Conservation (phyloP, 2,113 vertebrate species). For the Zapornia atra region DNA sequence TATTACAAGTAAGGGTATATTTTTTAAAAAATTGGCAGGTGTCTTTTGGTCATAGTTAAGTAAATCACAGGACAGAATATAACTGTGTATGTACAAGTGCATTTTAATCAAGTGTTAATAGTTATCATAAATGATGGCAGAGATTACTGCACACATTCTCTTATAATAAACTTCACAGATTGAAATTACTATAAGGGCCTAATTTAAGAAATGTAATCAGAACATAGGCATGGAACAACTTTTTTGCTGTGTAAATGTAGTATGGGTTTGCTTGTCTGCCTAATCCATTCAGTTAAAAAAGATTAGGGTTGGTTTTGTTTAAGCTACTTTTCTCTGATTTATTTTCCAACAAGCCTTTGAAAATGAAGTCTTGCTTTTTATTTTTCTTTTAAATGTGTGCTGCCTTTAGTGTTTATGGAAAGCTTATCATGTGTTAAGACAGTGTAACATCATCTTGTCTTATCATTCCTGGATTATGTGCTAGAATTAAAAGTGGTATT, state of each 20-base stretch:
- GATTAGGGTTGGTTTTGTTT: neutral
- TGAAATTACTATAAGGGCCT: constrained; percentile 39
- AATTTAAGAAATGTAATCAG: constrained; percentile 34
- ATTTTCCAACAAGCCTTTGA: constrained; percentile 7
- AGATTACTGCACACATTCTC: constrained; percentile 44
- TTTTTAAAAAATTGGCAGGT: neutral
- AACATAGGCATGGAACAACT: constrained; percentile 9
- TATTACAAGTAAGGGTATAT: neutral
- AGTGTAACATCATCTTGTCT: neutral
- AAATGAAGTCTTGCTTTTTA: neutral
- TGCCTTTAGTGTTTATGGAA: neutral
- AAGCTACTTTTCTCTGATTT: constrained; percentile 6
- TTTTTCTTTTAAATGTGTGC: constrained; percentile 3
- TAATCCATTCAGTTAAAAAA: constrained; percentile 26
- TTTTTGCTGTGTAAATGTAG: constrained; percentile 23
- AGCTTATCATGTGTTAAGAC: neutral
- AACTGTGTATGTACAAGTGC: constrained; percentile 5
- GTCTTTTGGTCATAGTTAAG: neutral
- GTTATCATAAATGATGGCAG: constrained; percentile 38
- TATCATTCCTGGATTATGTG: neutral
- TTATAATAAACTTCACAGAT: constrained; percentile 26
- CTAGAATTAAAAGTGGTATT: neutral
- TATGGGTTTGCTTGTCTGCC: neutral
- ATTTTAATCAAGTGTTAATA: constrained; percentile 30
- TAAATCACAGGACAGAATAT: neutral